Evolutionary conservation across 1,140 invertebrate genomes (phyloP).

Genomic region (Pemphigus obesinymphae): DNA sequence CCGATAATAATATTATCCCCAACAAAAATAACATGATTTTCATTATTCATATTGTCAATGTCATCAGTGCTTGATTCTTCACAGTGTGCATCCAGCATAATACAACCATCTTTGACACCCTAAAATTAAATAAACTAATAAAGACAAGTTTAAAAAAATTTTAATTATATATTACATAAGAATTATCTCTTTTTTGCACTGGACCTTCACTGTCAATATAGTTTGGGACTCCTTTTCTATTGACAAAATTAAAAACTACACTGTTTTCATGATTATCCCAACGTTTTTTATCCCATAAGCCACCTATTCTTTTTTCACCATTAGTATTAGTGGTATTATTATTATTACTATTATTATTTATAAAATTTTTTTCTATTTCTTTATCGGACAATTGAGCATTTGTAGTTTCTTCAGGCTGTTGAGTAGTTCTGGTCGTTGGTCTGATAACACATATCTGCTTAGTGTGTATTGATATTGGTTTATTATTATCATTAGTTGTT

Average conservation of each 20-base stretch:
- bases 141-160: background rate
- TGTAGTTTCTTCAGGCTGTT: slow-evolving; percentile 28
- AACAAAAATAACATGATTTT: slow-evolving; percentile 25
- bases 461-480: slow-evolving; percentile 19
- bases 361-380: slow-evolving; percentile 67
- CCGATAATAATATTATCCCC: slow-evolving; percentile 34
- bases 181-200: slow-evolving; percentile 58
- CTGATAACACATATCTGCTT: slow-evolving; percentile 38
- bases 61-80: slow-evolving; percentile 40
- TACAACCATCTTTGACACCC: slow-evolving; percentile 2
- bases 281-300: slow-evolving; percentile 56
- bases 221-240: slow-evolving; percentile 76
- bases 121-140: background rate
- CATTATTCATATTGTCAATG: slow-evolving; percentile 16
- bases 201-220: slow-evolving; percentile 85
- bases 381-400: slow-evolving; percentile 55
- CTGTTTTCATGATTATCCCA: slow-evolving; percentile 60
- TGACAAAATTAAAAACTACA: slow-evolving; percentile 82
- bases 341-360: slow-evolving; percentile 59
- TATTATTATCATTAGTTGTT: slow-evolving; percentile 14
- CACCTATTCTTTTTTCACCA: slow-evolving; percentile 45
- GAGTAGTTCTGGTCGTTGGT: slow-evolving; percentile 36
- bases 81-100: slow-evolving; percentile 31
- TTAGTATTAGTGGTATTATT: slow-evolving; percentile 2
- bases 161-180: background rate